These are phyloP conservation scores for Sula dactylatra DNA, from an alignment of 2,113 vertebrate genomes.

Conservation along the genomic window DNA sequence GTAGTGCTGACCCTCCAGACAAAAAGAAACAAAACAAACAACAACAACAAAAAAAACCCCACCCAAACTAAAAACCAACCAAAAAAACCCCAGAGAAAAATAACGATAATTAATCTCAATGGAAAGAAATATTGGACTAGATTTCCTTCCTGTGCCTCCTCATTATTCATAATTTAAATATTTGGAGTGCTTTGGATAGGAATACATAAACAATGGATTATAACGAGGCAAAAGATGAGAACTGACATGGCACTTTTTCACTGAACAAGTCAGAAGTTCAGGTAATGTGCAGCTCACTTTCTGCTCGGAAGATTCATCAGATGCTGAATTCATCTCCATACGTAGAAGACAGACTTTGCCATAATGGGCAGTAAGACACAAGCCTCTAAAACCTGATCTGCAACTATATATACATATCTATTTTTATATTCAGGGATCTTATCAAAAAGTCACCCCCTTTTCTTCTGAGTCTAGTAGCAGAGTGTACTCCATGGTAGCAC, in stretches of 20 bases:
- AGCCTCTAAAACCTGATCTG: not conserved
- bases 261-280: not conserved
- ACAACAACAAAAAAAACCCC: not conserved
- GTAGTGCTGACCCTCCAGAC: not conserved
- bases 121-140: constrained; percentile 19
- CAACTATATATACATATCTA: not conserved
- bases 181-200: constrained; percentile 6
- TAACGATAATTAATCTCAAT: constrained; percentile 54
- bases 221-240: not conserved
- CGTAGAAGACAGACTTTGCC: not conserved
- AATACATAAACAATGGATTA: not conserved
- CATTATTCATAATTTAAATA: constrained; percentile 63
- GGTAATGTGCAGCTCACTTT: not conserved
- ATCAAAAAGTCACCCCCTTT: not conserved
- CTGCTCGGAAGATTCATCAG: not conserved
- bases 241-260: not conserved
- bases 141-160: constrained; percentile 16
- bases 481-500: not conserved
- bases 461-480: not conserved
- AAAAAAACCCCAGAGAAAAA: not conserved
- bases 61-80: accelerated
- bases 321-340: not conserved
- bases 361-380: not conserved
- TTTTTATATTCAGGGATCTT: not conserved
- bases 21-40: not conserved